Evolutionary conservation across 1,140 invertebrate species (phyloP).

Genomic region (Drosophila cardini): DNA sequence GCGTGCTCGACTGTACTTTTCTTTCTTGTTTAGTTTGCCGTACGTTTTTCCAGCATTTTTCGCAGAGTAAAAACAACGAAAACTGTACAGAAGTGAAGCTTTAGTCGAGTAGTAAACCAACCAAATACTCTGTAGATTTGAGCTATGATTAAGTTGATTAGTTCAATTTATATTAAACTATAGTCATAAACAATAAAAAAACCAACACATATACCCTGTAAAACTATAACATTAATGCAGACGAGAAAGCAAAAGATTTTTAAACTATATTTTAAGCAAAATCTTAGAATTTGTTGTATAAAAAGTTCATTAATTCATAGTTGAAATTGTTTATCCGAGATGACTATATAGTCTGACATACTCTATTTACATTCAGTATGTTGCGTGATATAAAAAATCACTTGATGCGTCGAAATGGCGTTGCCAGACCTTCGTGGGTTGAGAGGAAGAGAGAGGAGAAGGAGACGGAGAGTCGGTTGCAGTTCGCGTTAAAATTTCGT

Average conservation of each 20-base stretch:
- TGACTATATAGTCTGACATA: neutral
- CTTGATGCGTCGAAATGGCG: conserved; percentile 58
- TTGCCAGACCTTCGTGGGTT: conserved; percentile 49
- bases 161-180: no score
- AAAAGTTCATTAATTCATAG: no score
- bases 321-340: neutral
- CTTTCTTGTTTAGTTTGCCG: conserved; percentile 75
- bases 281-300: no score
- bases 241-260: no score
- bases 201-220: no score
- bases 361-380: neutral
- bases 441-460: neutral
- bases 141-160: neutral
- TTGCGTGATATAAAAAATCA: conserved; percentile 44
- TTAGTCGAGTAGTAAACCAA: neutral
- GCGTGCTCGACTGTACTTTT: no score
- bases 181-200: no score
- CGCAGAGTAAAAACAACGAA: conserved; percentile 11
- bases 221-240: no score
- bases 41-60: conserved; percentile 66
- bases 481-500: conserved; percentile 81
- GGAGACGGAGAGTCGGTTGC: conserved; percentile 47
- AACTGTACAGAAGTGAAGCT: neutral
- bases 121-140: conserved; percentile 8
- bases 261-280: no score